Percentiles rank a stretch among this genome's conserved stretches.
Evolutionary conservation across 2,113 vertebrate species (phyloP).

Genomic region (Solea solea): DNA sequence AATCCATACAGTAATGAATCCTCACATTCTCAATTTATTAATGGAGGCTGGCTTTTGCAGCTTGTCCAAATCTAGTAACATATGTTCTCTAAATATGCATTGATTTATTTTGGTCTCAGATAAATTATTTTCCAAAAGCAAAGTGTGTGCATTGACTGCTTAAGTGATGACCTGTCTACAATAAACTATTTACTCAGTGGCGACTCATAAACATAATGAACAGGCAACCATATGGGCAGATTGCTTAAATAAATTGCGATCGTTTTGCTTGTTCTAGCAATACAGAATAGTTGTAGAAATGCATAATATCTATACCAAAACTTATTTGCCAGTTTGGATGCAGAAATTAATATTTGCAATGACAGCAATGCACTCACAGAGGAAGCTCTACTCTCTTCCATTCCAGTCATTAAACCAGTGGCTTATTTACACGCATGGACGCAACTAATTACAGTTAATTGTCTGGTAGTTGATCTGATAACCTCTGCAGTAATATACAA

Average conservation of each 20-base stretch:
- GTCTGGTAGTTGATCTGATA: not conserved
- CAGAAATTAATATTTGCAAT: not conserved
- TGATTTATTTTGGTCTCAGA: constrained; percentile 79
- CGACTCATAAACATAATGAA: constrained; percentile 67
- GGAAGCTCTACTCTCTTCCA: not conserved
- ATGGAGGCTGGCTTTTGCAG: constrained; percentile 76
- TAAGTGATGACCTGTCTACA: constrained; percentile 79
- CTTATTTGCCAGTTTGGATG: constrained; percentile 1
- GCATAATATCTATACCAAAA: not conserved
- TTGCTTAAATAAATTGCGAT: constrained; percentile 38
- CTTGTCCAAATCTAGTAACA: constrained; percentile 78
- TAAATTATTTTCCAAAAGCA: constrained; percentile 74
- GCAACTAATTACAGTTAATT: not conserved
- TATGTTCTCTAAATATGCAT: constrained; percentile 81
- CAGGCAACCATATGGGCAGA: constrained; percentile 49
- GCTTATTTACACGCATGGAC: not conserved
- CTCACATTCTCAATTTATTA: constrained; percentile 83
- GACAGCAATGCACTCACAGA: too few species aligned
- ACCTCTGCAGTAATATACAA: not conserved
- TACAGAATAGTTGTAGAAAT: constrained; percentile 10
- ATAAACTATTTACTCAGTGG: constrained; percentile 67
- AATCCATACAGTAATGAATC: constrained; percentile 81
- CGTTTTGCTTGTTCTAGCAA: constrained; percentile 46
- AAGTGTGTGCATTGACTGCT: constrained; percentile 62
- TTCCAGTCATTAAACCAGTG: not conserved